A percentile compares a stretch with the other conserved stretches of the same genome.
phyloP scores from a whole-genome alignment of 2,113 vertebrate species.

The Eira barbara region DNA sequence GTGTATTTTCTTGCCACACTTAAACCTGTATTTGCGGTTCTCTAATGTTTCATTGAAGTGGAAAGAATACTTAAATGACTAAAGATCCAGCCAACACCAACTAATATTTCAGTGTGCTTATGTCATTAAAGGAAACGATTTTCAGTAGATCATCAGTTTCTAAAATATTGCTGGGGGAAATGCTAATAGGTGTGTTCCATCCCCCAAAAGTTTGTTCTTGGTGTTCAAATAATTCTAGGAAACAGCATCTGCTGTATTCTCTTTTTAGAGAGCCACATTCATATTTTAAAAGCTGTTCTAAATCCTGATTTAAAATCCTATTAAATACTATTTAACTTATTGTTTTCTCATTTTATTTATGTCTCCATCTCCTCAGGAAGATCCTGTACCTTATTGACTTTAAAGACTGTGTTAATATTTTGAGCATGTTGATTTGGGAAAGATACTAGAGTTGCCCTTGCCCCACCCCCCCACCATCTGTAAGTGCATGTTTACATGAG shows the following conservation, averaged over 20 bases:
- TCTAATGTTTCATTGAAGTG: not conserved
- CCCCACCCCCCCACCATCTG: not conserved
- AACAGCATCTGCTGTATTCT: fast-evolving
- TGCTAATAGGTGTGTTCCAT: not conserved
- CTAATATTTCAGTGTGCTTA: not conserved
- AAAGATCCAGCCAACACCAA: not conserved
- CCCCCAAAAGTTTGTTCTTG: not conserved
- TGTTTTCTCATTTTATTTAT: not conserved
- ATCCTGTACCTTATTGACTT: not conserved
- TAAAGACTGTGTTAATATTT: not conserved
- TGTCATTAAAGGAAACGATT: not conserved
- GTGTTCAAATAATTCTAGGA: not conserved
- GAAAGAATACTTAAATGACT: not conserved
- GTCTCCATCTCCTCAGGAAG: not conserved
- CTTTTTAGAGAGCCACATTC: not conserved
- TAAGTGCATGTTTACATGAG: not conserved
- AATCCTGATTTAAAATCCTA: not conserved
- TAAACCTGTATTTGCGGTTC: not conserved
- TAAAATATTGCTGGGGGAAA: not conserved
- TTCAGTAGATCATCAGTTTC: not conserved
- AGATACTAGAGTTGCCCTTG: not conserved
- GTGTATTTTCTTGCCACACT: not conserved
- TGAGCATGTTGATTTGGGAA: not conserved
- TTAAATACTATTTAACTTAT: not conserved
- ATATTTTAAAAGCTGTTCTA: not conserved